Evolutionary conservation across 1,140 invertebrate species (phyloP), one percentile per base, ranked within the genome.

Genomic region (Drosophila guanche): DNA sequence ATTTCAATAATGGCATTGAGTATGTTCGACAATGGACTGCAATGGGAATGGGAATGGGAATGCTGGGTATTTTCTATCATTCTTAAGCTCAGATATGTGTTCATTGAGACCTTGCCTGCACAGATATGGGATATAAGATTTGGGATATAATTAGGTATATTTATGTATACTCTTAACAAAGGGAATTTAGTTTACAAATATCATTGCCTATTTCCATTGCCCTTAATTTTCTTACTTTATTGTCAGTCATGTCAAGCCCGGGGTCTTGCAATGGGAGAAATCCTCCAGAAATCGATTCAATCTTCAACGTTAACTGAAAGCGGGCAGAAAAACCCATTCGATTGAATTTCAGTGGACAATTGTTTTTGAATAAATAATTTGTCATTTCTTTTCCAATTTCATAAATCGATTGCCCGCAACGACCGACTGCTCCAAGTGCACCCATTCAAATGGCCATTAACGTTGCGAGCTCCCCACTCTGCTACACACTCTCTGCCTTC

Each of bases 61-160:
- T 63, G 42, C 41, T 52, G 78, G 70, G 43, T 37, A 51, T 69
- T 20, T 51, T 56, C 43, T 56, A 48, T 68, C 66, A 68, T 68
- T 68, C 66, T 68, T 68, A 68, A 68, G 66, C 66, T 68, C 66
- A 68, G 66, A 68, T 68, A 68, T 68, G 66, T 68, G 55, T 67
- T 66, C 14, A 52, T 53, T 54, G 47, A 66, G 65, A 59, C 63
- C 65, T 43, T 33, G 62, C 22, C 59, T 40, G 14, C 29, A 41
- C 22, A 58, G 27, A 23, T 29, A 29, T 6, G 29, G 41, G 65
- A 68, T 68, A 68, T 20, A 20, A 20, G 16, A 20, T 47, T 45
- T 47, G 40, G 67, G 16, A 22, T 16, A 42, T 55, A 43, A 10
- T 23, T 43, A 8, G 37, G 10, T 45, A 23, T 8, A 55, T 29